Percentiles rank a stretch among this genome's conserved stretches.
Conservation (phyloP, 2,888 invertebrate species). For the Chrysolina haemoptera region DNA sequence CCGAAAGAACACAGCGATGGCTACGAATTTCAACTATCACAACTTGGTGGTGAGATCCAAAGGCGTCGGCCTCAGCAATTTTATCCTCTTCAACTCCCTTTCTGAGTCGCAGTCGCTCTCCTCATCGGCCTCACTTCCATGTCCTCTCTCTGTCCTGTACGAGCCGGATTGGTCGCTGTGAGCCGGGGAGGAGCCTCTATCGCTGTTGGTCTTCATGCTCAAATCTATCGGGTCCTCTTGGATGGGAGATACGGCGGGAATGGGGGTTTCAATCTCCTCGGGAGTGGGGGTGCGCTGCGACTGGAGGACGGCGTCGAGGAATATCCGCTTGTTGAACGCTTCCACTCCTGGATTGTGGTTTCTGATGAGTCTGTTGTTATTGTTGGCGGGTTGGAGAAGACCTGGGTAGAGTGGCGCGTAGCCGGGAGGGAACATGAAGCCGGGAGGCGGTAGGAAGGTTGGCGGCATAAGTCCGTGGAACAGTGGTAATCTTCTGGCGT, state of each 20-base stretch:
- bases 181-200: conserved; percentile 67
- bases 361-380: conserved; percentile 69
- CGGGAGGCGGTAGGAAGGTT: conserved; percentile 75
- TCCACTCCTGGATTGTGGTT: conserved; percentile 77
- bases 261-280: conserved; percentile 53
- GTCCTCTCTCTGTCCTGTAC: conserved; percentile 60
- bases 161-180: conserved; percentile 63
- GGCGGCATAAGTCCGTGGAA: conserved; percentile 66
- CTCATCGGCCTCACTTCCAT: conserved; percentile 72
- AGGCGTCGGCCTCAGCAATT: conserved; percentile 71
- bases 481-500: conserved; percentile 70
- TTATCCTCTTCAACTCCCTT: conserved; percentile 67
- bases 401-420: conserved; percentile 68
- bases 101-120: conserved; percentile 71
- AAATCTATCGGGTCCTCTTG: conserved; percentile 88
- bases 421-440: conserved; percentile 74
- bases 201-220: conserved; percentile 80
- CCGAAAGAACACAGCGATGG: conserved; percentile 60
- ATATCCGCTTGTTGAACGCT: conserved; percentile 80
- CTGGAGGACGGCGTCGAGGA: conserved; percentile 82
- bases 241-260: conserved; percentile 64
- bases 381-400: conserved; percentile 67
- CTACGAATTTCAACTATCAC: conserved; percentile 69
- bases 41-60: conserved; percentile 81
- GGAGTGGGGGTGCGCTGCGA: conserved; percentile 75